A percentile compares a stretch with the other conserved stretches of the same genome.
Evolutionary conservation across 1,140 invertebrate species (phyloP).

Genomic region (Tyrophagus putrescentiae): DNA sequence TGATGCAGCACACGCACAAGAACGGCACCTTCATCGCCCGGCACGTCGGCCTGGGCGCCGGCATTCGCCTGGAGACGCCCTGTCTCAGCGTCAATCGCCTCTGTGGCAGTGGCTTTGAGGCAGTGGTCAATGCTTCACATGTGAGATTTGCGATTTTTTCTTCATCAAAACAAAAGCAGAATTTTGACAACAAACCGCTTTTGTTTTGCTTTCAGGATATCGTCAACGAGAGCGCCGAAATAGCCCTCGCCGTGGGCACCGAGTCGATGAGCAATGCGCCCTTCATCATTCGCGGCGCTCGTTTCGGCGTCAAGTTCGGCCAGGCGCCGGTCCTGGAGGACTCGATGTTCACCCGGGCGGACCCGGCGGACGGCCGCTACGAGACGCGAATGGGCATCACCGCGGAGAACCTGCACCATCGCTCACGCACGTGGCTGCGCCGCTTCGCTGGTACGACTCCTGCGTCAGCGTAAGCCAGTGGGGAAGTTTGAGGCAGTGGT

Average conservation of each 20-base stretch:
- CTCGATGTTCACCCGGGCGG: slow-evolving; percentile 51
- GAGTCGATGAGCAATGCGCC: slow-evolving; percentile 95
- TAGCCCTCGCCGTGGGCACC: slow-evolving; percentile 76
- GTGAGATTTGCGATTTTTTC: slow-evolving; percentile 52
- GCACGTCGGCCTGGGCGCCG: slow-evolving; percentile 63
- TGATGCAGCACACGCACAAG: slow-evolving; percentile 38
- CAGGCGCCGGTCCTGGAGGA: slow-evolving; percentile 58
- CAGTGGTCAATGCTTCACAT: slow-evolving; percentile 35
- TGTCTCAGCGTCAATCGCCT: slow-evolving; percentile 68
- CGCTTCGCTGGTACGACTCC: too few species aligned
- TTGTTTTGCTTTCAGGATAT: neutral
- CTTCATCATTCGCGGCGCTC: slow-evolving; percentile 55
- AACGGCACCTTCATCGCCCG: slow-evolving; percentile 44
- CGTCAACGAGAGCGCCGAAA: slow-evolving; percentile 49
- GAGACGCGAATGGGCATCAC: slow-evolving; percentile 91
- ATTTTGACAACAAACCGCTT: too few species aligned
- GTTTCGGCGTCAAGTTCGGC: slow-evolving; percentile 82
- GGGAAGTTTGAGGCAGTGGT: too few species aligned
- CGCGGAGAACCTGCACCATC: slow-evolving; percentile 95
- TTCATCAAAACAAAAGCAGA: neutral
- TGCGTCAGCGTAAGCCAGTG: too few species aligned
- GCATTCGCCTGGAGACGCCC: slow-evolving; percentile 64
- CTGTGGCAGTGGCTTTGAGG: slow-evolving; percentile 31
- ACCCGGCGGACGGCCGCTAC: slow-evolving; percentile 72
- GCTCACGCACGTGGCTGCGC: too few species aligned